Base-by-base conservation (phyloP, 2,888 invertebrate genomes). In the Drosophila kuntzei region DNA sequence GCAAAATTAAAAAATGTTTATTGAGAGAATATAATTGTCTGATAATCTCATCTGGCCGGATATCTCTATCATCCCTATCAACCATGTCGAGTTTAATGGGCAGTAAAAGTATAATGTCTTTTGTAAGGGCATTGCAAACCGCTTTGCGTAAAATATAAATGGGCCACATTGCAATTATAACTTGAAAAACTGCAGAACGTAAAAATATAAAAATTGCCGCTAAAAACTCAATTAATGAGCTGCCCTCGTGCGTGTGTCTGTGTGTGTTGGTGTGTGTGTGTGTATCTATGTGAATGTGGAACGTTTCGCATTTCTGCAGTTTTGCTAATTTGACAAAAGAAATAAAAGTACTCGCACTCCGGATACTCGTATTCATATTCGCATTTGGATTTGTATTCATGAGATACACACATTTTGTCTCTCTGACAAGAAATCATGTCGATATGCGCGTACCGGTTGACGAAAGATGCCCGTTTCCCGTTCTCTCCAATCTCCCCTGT, bases 161-260 rank as follows among this genome's bases (percentile, higher is more conserved):
- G 76, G 85, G 71, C 78, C 86, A 80, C 61, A 71, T 71, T 89
- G 84, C 82, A 89, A 89, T 85, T 87, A 85, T 62, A 76, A 68
- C 50, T 85, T 76, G 63, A 59, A 58, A 72, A 69, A 68, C 16
- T 80, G 84, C 89, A 83, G 81, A 83, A 72, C 71, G 68, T 75
- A 63, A 68, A 77, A 87, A 88, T 78, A 88, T 78, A 70, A 65
- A 80, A 81, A 79, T 74, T 88, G 82, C 82, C 76, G 76, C 71
- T 84, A 82, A 90, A 89, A 90, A 89, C 85, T 84, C 65, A 87
- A 89, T 89, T 80, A 83, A 83, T 60, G 64, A 57, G 63, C 55
- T 61, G 27, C 34, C 36, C 49, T 22, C 34, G 14, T 32, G 7
- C 8, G 6, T 16, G 22, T 36, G 27, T 27, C n/a, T 65, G 20